Percentiles rank a stretch among this genome's conserved stretches.
These are phyloP conservation scores for Sorex fumeus DNA, from an alignment of 2,113 vertebrate species.

Conservation along the genomic window DNA sequence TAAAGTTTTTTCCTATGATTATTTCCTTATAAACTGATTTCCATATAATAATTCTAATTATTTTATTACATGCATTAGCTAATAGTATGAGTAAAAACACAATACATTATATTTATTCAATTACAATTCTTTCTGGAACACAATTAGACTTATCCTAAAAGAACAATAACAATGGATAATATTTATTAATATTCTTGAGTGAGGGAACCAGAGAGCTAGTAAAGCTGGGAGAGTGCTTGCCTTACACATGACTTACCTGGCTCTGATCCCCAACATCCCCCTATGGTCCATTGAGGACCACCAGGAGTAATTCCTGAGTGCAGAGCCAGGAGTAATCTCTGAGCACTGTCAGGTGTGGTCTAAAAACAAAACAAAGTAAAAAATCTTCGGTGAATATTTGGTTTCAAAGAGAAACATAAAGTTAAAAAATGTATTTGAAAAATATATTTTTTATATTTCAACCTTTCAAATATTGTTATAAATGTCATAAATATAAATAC, in stretches of 20 bases:
- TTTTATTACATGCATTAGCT: background rate
- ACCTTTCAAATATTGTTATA: background rate
- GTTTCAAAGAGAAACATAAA: background rate
- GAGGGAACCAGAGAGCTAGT: too few species aligned
- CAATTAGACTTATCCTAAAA: background rate
- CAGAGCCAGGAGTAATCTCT: too few species aligned
- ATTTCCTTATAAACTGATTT: too few species aligned
- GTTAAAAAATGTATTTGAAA: background rate
- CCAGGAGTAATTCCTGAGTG: too few species aligned
- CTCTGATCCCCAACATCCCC: too few species aligned
- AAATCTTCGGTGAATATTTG: background rate
- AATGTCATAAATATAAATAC: background rate
- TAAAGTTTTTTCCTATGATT: background rate
- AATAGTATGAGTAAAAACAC: background rate
- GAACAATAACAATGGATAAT: background rate
- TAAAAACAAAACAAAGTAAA: too few species aligned
- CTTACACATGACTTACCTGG: too few species aligned
- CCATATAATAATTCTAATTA: background rate
- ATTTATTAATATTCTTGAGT: background rate
- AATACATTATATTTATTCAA: background rate
- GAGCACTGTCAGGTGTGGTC: too few species aligned
- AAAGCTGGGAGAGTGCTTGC: too few species aligned
- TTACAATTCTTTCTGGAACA: background rate
- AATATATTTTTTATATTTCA: background rate
- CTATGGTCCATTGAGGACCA: too few species aligned